Base-by-base conservation (phyloP, 2,888 invertebrate species). In the Aplocera efformata region DNA sequence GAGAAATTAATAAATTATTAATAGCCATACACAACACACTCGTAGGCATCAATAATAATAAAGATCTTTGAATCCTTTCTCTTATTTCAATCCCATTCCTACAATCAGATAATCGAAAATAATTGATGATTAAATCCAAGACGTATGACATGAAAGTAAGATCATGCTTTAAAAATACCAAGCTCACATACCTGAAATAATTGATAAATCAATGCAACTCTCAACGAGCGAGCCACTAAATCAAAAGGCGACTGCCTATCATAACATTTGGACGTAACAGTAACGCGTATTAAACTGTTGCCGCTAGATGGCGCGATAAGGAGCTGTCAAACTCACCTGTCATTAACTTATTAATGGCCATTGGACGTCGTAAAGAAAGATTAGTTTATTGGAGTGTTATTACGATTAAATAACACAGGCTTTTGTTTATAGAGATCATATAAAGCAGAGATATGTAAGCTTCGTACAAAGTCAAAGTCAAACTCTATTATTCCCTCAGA, bases 171-270 rank as follows among this genome's bases (percentile, higher is more conserved):
- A 68, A 79, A 76, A 81, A 86, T 85, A 79, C 83, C 85, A 77
- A 53, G 67, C 77, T 72, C 73, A 71, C 78, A 84, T 86, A 70
- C 79, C 67, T 75, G 47, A 73, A 82, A 86, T 85, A 71, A 84
- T 86, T 88, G 85, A 88, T 88, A 85, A 79, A 88, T 86, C 85
- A 88, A 81, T 83, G 81, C 82, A 82, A 72, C 72, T 74, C 76
- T 69, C 76, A 63, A 72, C 68, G 65, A 71, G 67, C 75, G 79
- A 69, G 72, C 73, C 72, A 85, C 81, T 88, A 83, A 85, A 88
- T 88, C 86, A 88, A 81, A 76, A 73, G 63, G 63, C 61, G 73
- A 66, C 64, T 65, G 70, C 68, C 76, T 80, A 84, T 85, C 83
- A 79, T 67, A 81, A 79, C 72, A 72, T 85, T 84, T 81, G 84